Conservation (phyloP, 2,888 invertebrate genomes). For the Ligdia adustata region DNA sequence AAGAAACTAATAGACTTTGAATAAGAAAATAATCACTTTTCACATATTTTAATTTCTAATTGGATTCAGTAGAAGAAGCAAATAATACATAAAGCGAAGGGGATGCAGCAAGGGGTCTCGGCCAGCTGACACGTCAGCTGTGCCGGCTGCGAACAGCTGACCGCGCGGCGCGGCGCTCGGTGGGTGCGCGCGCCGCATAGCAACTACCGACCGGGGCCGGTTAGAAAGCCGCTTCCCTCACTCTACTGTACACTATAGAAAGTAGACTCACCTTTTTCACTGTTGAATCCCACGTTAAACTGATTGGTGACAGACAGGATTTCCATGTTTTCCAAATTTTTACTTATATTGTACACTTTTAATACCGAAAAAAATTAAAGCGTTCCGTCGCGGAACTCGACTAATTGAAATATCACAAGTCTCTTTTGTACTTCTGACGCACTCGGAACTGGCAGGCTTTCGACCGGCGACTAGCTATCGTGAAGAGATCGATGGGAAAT, state of each 20-base stretch:
- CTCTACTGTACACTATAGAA: conserved; percentile 66
- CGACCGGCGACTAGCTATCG: conserved; percentile 73
- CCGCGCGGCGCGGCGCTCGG: conserved; percentile 8
- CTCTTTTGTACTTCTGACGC: conserved; percentile 81
- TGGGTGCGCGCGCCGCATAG: conserved; percentile 77
- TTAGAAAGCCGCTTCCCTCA: conserved; percentile 76
- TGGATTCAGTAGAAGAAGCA: background rate
- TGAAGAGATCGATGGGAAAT: conserved; percentile 77
- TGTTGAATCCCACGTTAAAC: conserved; percentile 90
- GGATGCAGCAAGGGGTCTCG: conserved; percentile 55
- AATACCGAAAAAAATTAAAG: conserved; percentile 67
- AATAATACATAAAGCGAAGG: no score
- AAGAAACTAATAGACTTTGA: conserved; percentile 26
- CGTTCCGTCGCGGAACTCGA: conserved; percentile 78
- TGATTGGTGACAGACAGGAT: conserved; percentile 90
- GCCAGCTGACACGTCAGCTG: conserved; percentile 76
- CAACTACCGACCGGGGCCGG: conserved; percentile 69
- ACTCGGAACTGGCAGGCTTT: conserved; percentile 70
- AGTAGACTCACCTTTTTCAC: conserved; percentile 88
- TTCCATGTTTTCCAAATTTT: conserved; percentile 88
- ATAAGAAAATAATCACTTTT: conserved; percentile 3
- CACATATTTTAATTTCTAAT: no score
- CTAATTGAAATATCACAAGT: conserved; percentile 83
- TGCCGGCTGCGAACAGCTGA: conserved; percentile 22
- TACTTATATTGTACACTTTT: conserved; percentile 84